Percentiles rank a stretch among this genome's conserved stretches.
These are phyloP conservation scores for Flexamia atlantica DNA, from an alignment of 2,888 invertebrate species.

Conservation along the genomic window DNA sequence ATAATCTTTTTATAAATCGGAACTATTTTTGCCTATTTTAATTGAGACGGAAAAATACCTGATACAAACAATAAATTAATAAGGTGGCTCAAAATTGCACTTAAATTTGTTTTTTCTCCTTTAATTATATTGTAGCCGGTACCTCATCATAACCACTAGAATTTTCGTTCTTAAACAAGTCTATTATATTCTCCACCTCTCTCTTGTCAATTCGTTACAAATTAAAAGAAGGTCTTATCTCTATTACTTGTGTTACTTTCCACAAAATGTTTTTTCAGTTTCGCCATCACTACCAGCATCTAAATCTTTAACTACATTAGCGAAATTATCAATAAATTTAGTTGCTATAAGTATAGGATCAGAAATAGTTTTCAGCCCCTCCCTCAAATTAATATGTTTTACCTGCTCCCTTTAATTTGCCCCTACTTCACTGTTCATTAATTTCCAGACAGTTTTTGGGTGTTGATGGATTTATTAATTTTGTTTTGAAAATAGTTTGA, in stretches of 20 bases:
- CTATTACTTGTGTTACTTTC: neutral
- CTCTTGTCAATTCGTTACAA: neutral
- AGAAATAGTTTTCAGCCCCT: neutral
- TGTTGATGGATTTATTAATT: no score
- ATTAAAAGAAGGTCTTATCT: neutral
- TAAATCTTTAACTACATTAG: neutral
- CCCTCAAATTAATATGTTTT: neutral
- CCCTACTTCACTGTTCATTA: no score
- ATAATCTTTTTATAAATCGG: neutral
- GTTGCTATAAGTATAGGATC: no score
- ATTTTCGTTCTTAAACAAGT: no score
- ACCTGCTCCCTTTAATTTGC: no score
- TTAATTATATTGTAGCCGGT: neutral
- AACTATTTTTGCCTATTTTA: neutral
- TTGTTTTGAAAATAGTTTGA: no score
- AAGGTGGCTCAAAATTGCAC: neutral
- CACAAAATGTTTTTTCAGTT: neutral
- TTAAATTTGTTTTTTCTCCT: neutral
- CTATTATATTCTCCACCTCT: no score
- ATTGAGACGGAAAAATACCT: neutral
- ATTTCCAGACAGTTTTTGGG: no score
- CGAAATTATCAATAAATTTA: no score
- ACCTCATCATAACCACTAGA: conserved; percentile 15
- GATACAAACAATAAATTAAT: neutral
- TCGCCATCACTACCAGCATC: neutral